Conservation (phyloP, 2,113 vertebrate species). For the Myocastor coypus region DNA sequence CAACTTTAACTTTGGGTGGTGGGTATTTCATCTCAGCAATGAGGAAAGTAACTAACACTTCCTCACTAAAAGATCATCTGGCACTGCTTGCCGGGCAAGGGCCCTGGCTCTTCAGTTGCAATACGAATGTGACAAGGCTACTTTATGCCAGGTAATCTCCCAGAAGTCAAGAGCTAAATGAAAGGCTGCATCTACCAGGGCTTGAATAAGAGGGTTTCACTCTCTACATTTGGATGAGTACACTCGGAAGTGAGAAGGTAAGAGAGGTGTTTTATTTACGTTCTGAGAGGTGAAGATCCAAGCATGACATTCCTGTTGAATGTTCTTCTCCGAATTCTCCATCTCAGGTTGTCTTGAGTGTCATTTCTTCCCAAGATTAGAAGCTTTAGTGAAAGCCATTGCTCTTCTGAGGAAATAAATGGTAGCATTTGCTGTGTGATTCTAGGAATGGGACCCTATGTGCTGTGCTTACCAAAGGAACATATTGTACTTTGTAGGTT, state of each 20-base stretch:
- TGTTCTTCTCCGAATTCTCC: neutral
- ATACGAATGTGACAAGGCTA: neutral
- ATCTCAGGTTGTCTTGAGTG: too few species aligned
- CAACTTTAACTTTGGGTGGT: neutral
- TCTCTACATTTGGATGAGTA: too few species aligned
- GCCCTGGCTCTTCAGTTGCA: neutral
- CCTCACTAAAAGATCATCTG: neutral
- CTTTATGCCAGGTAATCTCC: neutral
- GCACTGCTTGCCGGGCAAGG: too few species aligned
- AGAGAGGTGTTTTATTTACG: neutral
- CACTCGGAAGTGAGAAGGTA: neutral
- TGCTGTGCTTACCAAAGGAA: neutral
- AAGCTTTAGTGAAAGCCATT: neutral
- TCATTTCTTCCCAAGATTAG: neutral
- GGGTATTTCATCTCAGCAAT: neutral
- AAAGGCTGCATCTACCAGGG: neutral
- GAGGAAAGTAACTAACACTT: neutral
- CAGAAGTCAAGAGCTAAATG: neutral
- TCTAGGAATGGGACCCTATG: neutral
- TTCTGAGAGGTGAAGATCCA: neutral
- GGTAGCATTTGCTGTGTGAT: neutral
- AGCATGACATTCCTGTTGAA: neutral
- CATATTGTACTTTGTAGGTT: slow-evolving; percentile 88
- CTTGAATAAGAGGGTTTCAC: neutral
- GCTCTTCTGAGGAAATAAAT: neutral